Evolutionary conservation across 2,797 vertebrate species (phyloP).

Genomic region (Gambusia yucatana): DNA sequence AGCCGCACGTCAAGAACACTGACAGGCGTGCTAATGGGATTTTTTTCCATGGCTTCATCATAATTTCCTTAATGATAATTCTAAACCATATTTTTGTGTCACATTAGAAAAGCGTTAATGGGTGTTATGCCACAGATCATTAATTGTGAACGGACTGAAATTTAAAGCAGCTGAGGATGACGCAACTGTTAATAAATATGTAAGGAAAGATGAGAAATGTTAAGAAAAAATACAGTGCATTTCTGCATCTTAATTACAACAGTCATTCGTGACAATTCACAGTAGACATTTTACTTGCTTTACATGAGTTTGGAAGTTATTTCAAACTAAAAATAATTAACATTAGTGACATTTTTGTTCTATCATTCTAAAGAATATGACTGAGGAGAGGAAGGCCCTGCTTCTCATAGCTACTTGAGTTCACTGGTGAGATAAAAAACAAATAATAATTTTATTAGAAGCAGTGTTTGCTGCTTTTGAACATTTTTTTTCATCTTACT

Average conservation of each 20-base stretch:
- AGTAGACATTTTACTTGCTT: neutral
- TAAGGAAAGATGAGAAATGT: constrained; percentile 26
- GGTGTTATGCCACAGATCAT: constrained; percentile 79
- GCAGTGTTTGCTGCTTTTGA: neutral
- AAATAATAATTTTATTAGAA: constrained; percentile 4
- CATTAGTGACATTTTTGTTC: constrained; percentile 17
- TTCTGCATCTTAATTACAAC: constrained; percentile 25
- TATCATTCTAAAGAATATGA: constrained; percentile 9
- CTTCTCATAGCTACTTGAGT: constrained; percentile 2
- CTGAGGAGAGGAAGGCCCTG: neutral
- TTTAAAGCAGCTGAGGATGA: constrained; percentile 56
- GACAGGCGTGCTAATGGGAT: constrained; percentile 83
- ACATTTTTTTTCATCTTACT: neutral
- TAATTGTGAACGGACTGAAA: constrained; percentile 71
- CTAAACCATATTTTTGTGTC: constrained; percentile 81
- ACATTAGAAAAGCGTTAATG: constrained; percentile 83
- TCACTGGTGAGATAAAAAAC: constrained; percentile 19
- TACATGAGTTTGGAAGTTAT: constrained; percentile 13
- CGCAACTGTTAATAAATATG: constrained; percentile 54
- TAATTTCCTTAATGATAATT: constrained; percentile 85
- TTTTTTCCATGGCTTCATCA: constrained; percentile 78
- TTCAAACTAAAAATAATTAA: constrained; percentile 10
- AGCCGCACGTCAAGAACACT: constrained; percentile 79
- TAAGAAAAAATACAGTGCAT: neutral
- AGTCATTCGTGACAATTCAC: constrained; percentile 20